A percentile compares a stretch with the other conserved stretches of the same genome.
These are phyloP conservation scores for Aphaenogaster rudis DNA, from an alignment of 1,140 invertebrate genomes.

Conservation along the genomic window DNA sequence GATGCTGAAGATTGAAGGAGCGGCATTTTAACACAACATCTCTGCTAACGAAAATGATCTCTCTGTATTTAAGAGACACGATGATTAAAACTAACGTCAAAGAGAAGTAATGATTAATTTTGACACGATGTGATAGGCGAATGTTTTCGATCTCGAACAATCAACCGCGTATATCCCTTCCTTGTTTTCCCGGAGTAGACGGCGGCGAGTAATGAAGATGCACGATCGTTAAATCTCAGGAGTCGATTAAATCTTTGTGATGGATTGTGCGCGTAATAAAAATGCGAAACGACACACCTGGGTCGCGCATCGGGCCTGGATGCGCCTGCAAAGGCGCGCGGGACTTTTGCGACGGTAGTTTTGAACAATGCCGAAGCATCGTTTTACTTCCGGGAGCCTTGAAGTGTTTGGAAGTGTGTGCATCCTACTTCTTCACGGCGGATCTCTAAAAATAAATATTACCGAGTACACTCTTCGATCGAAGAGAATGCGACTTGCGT, in stretches of 20 bases:
- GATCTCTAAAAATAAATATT: constrained; percentile 44
- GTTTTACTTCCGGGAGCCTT: constrained; percentile 43
- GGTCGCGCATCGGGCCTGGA: not conserved
- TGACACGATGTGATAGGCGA: not conserved
- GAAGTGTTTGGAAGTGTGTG: constrained; percentile 12
- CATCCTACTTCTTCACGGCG: not conserved
- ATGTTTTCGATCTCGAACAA: not conserved
- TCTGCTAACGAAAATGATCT: not conserved
- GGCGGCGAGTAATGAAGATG: not conserved
- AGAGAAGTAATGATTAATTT: not conserved
- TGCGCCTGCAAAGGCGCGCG: constrained; percentile 15
- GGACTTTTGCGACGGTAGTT: not conserved
- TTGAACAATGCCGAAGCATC: constrained; percentile 18
- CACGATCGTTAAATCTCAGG: not conserved
- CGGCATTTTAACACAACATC: not conserved
- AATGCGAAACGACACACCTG: constrained; percentile 27
- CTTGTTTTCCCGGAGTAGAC: not conserved
- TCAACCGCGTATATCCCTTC: not conserved
- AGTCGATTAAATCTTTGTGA: constrained; percentile 1
- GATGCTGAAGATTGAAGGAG: not conserved
- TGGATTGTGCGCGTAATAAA: constrained; percentile 7
- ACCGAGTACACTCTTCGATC: not conserved
- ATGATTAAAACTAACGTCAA: not conserved
- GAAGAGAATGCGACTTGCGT: not conserved
- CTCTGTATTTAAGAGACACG: not conserved